Conservation (phyloP, 2,113 vertebrate species). For the Hippocampus mohnikei region DNA sequence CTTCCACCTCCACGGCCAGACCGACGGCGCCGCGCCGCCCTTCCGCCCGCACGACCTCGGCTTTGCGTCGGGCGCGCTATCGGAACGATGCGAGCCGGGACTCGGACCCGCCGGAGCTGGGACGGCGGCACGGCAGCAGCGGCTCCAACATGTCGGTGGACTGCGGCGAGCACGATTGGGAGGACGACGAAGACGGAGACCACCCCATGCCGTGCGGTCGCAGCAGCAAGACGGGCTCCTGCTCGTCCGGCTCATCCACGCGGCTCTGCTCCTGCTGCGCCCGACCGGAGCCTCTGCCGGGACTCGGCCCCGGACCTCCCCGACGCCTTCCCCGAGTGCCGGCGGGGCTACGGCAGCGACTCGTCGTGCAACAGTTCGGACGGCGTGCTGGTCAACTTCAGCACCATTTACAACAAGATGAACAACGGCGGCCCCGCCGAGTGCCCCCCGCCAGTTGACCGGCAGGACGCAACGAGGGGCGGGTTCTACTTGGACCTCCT, state of each 20-base stretch:
- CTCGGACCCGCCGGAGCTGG: slow-evolving; percentile 78
- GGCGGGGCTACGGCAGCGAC: slow-evolving; percentile 86
- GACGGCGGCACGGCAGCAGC: slow-evolving; percentile 76
- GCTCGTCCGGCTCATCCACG: slow-evolving; percentile 63
- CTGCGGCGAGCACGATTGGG: slow-evolving; percentile 86
- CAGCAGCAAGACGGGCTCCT: slow-evolving; percentile 70
- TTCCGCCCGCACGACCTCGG: slow-evolving; percentile 80
- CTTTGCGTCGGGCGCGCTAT: slow-evolving; percentile 72
- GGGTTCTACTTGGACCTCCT: slow-evolving; percentile 96
- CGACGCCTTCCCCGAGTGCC: slow-evolving; percentile 76
- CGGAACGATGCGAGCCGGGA: slow-evolving; percentile 64
- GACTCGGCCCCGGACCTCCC: slow-evolving; percentile 62
- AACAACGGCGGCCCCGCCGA: slow-evolving; percentile 76
- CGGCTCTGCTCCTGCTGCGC: slow-evolving; percentile 79
- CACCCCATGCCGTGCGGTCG: slow-evolving; percentile 68
- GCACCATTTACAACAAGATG: slow-evolving; percentile 90
- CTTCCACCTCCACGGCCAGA: slow-evolving; percentile 83
- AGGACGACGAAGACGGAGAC: slow-evolving; percentile 71
- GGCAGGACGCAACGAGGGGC: slow-evolving; percentile 10
- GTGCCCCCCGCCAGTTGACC: slow-evolving; percentile 79
- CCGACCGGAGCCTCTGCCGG: slow-evolving; percentile 65
- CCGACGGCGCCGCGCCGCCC: slow-evolving; percentile 59
- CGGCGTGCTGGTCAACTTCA: slow-evolving; percentile 92
- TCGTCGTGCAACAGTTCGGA: slow-evolving; percentile 95
- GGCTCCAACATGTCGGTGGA: slow-evolving; percentile 85